A percentile compares a stretch with the other conserved stretches of the same genome.
Conservation (phyloP, 2,797 vertebrate genomes). For the Sebastes flavidus region DNA sequence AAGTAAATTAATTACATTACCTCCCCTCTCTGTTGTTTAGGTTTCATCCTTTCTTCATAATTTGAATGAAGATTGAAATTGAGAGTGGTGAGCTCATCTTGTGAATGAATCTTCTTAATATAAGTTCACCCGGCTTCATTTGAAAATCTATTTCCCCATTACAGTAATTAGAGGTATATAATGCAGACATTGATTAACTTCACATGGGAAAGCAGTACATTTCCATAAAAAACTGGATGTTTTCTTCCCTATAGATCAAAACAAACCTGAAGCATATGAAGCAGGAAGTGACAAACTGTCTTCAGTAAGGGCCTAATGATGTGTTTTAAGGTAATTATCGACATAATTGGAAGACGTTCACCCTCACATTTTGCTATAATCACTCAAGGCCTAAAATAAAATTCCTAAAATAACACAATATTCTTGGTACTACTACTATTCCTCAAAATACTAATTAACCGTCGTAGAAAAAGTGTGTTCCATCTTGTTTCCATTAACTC, state of each 20-base stretch:
- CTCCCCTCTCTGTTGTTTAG: background rate
- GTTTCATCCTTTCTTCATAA: background rate
- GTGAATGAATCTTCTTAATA: background rate
- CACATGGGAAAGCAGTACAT: background rate
- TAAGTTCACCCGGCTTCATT: background rate
- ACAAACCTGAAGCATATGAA: background rate
- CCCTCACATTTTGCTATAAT: slow-evolving; percentile 27
- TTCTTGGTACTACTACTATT: slow-evolving; percentile 33
- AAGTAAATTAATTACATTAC: slow-evolving; percentile 11
- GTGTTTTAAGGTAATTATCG: slow-evolving; percentile 59
- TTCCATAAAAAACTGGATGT: background rate
- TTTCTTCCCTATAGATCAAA: background rate
- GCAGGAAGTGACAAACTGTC: slow-evolving; percentile 5
- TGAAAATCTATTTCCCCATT: background rate
- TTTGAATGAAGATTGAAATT: background rate
- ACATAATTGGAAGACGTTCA: slow-evolving; percentile 34
- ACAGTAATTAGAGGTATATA: slow-evolving; percentile 24
- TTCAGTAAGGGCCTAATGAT: slow-evolving; percentile 20
- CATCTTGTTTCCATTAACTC: slow-evolving; percentile 58
- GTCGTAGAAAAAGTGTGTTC: slow-evolving; percentile 28
- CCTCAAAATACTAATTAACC: slow-evolving; percentile 60
- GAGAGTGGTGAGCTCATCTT: background rate
- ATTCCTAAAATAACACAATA: slow-evolving; percentile 38
- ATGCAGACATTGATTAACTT: background rate
- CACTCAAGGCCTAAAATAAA: slow-evolving; percentile 41